phyloP scores from a whole-genome alignment of 2,113 vertebrate genomes.

The Ellobius talpinus region DNA sequence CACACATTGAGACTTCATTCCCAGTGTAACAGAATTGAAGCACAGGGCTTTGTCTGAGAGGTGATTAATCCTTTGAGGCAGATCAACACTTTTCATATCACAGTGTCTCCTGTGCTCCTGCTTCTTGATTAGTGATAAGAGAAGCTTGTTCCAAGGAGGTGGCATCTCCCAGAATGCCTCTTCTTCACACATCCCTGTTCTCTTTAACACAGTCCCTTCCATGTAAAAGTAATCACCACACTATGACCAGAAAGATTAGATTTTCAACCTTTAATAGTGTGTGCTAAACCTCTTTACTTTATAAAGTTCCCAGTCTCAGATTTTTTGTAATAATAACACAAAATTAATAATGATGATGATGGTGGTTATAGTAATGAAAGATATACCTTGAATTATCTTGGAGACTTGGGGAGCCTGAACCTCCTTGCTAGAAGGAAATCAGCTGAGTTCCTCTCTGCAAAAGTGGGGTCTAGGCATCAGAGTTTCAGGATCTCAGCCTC shows the following conservation, averaged over 20 bases:
- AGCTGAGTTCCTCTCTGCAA: neutral
- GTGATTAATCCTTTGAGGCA: neutral
- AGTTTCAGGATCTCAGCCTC: neutral
- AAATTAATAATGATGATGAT: neutral
- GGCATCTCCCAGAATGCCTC: neutral
- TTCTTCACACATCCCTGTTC: neutral
- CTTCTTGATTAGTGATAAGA: neutral
- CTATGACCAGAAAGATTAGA: neutral
- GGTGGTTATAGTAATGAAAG: no score
- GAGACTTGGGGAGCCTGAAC: neutral
- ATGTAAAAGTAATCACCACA: neutral
- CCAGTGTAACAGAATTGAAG: neutral
- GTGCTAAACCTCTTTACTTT: neutral
- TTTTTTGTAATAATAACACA: neutral
- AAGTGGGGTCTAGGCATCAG: neutral
- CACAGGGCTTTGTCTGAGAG: neutral
- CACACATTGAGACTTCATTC: neutral
- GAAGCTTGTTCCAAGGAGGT: neutral
- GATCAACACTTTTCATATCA: neutral
- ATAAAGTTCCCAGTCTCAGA: neutral
- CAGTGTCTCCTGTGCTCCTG: neutral
- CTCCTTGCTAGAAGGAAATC: neutral
- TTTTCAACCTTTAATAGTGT: neutral
- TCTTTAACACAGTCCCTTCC: neutral
- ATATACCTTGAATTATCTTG: neutral